phyloP scores from a whole-genome alignment of 2,888 invertebrate genomes.

The Thecophora atra region DNA sequence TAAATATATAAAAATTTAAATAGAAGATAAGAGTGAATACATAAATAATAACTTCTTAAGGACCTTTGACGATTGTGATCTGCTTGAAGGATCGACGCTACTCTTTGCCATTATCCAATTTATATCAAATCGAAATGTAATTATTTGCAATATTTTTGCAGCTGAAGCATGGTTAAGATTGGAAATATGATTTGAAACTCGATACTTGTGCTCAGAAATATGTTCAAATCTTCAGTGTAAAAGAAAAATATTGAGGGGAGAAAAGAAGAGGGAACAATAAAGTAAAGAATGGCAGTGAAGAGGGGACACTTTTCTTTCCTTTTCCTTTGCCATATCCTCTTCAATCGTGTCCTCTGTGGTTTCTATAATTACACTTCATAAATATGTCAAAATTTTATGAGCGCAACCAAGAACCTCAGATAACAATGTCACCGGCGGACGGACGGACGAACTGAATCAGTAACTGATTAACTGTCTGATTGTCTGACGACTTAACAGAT shows the following conservation, averaged over 20 bases:
- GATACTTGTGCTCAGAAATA: neutral
- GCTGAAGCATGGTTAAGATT: slow-evolving; percentile 16
- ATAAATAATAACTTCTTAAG: slow-evolving; percentile 10
- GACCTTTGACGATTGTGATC: neutral
- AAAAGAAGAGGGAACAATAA: neutral
- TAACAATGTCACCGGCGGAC: neutral
- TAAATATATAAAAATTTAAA: too few species aligned
- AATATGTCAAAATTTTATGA: slow-evolving; percentile 56
- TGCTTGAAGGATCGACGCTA: neutral
- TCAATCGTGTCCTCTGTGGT: neutral
- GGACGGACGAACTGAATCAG: neutral
- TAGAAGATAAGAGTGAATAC: neutral
- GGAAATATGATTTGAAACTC: neutral
- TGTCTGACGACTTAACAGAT: too few species aligned
- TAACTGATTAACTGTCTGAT: too few species aligned
- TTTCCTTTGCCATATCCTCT: neutral
- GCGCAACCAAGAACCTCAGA: neutral
- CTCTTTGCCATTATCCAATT: neutral
- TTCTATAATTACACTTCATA: slow-evolving; percentile 57
- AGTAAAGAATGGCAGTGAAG: neutral
- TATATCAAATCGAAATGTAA: slow-evolving; percentile 22
- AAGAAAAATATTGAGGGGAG: slow-evolving; percentile 4
- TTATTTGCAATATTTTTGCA: slow-evolving; percentile 28
- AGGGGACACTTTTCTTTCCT: neutral
- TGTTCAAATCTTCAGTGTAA: neutral